Conservation (phyloP, 2,797 vertebrate species). For the Mus spretus region DNA sequence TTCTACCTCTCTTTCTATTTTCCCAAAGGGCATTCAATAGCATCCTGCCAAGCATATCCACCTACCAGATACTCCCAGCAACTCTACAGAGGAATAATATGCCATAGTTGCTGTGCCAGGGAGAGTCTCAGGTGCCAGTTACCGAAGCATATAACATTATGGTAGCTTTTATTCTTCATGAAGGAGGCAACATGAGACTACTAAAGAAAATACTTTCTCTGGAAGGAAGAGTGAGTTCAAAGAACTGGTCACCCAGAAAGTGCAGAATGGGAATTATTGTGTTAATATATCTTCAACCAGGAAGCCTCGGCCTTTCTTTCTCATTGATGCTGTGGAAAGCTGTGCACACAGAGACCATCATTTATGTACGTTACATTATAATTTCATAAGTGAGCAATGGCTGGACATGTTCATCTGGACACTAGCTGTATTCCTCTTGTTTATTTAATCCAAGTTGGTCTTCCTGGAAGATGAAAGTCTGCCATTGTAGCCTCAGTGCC, state of each 20-base stretch:
- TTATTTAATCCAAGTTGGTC: constrained; percentile 76
- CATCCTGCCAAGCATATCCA: background rate
- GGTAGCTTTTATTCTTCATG: background rate
- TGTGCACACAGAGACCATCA: constrained; percentile 40
- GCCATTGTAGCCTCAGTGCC: constrained; percentile 72
- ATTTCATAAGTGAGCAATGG: constrained; percentile 44
- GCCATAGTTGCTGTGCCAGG: background rate
- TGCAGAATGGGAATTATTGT: constrained; percentile 15
- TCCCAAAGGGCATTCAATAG: background rate
- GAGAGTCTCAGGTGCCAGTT: background rate
- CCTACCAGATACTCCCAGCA: background rate
- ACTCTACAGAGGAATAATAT: background rate
- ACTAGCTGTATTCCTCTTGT: constrained; percentile 59
- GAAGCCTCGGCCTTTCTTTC: constrained; percentile 32
- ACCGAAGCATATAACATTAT: background rate
- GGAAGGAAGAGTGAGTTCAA: background rate
- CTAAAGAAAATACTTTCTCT: constrained; percentile 50
- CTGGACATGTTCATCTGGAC: constrained; percentile 57
- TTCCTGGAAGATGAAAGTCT: constrained; percentile 82
- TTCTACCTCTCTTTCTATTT: constrained; percentile 25
- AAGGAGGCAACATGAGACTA: background rate
- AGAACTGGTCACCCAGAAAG: background rate
- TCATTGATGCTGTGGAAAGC: constrained; percentile 25
- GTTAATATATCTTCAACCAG: background rate
- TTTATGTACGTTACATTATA: background rate